Conservation (phyloP, 2,888 invertebrate genomes). For the Chymomyza amoena region DNA sequence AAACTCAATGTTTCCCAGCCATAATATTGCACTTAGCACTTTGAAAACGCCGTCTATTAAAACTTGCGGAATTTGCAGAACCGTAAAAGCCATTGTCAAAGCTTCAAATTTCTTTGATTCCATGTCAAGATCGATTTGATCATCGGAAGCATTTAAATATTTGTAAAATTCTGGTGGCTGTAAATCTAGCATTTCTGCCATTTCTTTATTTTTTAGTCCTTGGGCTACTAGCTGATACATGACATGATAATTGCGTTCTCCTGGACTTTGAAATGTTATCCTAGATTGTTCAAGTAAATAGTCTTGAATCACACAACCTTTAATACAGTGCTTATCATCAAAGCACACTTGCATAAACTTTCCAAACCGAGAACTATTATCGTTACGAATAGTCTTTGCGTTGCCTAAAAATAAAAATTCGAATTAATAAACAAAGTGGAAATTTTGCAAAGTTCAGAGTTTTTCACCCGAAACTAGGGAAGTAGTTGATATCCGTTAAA, state of each 20-base stretch:
- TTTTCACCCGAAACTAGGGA: background rate
- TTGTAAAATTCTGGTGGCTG: slow-evolving; percentile 88
- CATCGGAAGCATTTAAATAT: slow-evolving; percentile 90
- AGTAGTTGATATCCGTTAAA: background rate
- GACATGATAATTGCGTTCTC: slow-evolving; percentile 94
- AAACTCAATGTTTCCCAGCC: slow-evolving; percentile 93
- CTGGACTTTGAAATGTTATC: slow-evolving; percentile 92
- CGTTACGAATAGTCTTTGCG: slow-evolving; percentile 95
- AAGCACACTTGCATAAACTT: slow-evolving; percentile 97
- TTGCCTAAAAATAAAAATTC: slow-evolving; percentile 83
- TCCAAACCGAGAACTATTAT: slow-evolving; percentile 96
- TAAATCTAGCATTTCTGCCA: slow-evolving; percentile 86
- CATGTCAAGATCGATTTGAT: slow-evolving; percentile 83
- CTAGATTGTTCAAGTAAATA: slow-evolving; percentile 93
- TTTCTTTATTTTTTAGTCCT: slow-evolving; percentile 88
- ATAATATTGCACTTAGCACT: slow-evolving; percentile 91
- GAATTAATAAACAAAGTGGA: background rate
- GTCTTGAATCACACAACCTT: slow-evolving; percentile 94
- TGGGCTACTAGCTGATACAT: slow-evolving; percentile 95
- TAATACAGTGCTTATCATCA: slow-evolving; percentile 92
- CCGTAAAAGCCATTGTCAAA: slow-evolving; percentile 92
- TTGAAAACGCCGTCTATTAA: slow-evolving; percentile 94
- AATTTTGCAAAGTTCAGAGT: background rate
- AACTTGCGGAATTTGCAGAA: slow-evolving; percentile 90
- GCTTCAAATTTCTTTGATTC: slow-evolving; percentile 89